Conservation (phyloP, 2,797 vertebrate genomes). For the Ambastaia sidthimunki region DNA sequence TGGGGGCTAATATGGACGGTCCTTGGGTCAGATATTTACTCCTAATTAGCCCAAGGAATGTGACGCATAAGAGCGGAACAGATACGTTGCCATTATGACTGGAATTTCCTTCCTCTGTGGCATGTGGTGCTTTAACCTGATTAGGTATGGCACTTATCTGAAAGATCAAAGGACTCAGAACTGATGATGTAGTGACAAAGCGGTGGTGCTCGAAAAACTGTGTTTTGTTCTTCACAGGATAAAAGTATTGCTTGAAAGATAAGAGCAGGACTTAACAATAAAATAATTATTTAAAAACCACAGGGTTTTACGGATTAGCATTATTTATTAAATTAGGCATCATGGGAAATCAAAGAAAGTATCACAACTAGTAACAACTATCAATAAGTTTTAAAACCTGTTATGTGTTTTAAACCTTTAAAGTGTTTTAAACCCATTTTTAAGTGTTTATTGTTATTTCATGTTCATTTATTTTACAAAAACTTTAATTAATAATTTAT, state of each 20-base stretch:
- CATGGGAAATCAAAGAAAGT: background rate
- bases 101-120: conserved; percentile 79
- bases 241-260: too few relatives aligned
- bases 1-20: conserved; percentile 78
- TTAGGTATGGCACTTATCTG: conserved; percentile 84
- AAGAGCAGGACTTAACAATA: conserved; percentile 46
- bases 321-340: conserved; percentile 45
- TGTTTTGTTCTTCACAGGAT: conserved; percentile 37
- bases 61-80: conserved; percentile 81
- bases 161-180: conserved; percentile 78
- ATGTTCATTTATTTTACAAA: too few relatives aligned
- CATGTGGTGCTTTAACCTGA: conserved; percentile 82
- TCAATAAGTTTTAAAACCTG: background rate
- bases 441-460: too few relatives aligned
- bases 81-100: conserved; percentile 82
- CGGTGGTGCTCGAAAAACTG: conserved; percentile 27
- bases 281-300: conserved; percentile 19
- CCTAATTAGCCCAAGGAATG: conserved; percentile 84
- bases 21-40: conserved; percentile 85
- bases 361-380: background rate
- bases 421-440: background rate
- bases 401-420: too few relatives aligned
- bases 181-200: conserved; percentile 72
- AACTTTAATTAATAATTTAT: too few relatives aligned
- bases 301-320: conserved; percentile 2